Conservation (phyloP, 2,113 vertebrate genomes). For the Lampris megalopsis region DNA sequence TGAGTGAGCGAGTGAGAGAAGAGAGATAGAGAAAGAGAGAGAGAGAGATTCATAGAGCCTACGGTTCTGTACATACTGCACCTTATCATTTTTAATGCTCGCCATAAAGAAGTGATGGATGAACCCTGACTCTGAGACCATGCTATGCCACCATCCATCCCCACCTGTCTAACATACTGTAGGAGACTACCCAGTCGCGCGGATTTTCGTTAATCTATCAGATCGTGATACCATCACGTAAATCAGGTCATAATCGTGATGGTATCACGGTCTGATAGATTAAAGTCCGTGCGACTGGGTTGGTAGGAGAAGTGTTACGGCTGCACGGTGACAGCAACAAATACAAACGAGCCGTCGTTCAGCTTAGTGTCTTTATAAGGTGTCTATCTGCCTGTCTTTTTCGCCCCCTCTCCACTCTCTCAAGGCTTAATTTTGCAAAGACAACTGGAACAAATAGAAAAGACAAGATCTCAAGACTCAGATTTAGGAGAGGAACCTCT, state of each 20-base stretch:
- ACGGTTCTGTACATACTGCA: constrained; percentile 41
- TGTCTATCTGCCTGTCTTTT: not conserved
- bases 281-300: too few relatives aligned
- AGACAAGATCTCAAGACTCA: too few relatives aligned
- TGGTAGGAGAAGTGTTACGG: not conserved
- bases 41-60: constrained; percentile 32
- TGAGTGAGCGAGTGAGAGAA: not conserved
- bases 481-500: too few relatives aligned
- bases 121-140: not conserved
- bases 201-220: too few relatives aligned
- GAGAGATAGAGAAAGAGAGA: not conserved
- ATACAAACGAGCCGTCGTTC: constrained; percentile 9
- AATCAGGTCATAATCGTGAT: too few relatives aligned
- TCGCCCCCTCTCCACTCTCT: not conserved
- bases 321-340: constrained; percentile 2
- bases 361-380: not conserved
- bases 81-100: constrained; percentile 37
- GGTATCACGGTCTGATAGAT: too few relatives aligned
- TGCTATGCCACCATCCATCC: not conserved
- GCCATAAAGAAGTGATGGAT: constrained; percentile 27
- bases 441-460: too few relatives aligned
- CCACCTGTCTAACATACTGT: not conserved
- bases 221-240: too few relatives aligned
- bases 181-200: too few relatives aligned
- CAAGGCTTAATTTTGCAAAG: not conserved